Evolutionary conservation across 2,797 vertebrate species (phyloP), one percentile per base, ranked within the genome.

Genomic region (Antennarius maculatus): DNA sequence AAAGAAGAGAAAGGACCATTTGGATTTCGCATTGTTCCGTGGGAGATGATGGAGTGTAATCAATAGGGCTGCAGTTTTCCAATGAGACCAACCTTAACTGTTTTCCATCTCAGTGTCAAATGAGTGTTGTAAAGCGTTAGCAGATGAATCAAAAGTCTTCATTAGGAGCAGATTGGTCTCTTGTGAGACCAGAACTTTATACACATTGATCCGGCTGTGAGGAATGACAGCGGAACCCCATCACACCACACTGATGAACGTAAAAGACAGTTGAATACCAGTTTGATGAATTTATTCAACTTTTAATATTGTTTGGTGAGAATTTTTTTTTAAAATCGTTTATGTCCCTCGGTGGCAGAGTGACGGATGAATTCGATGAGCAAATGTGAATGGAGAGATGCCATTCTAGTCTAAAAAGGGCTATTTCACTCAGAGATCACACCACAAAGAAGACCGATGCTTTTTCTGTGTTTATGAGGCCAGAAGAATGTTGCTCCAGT

Each of bases 91-190:
- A 53, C 0, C n/a, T 54, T 81, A 71, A 78, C 61, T 61, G 76
- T 74, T 71, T 82, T 86, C 64, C 61, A 69, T 87, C 79, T 76
- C 60, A 4, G 61, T 37, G 70, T 54, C 51, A 13, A 34, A 49
- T 17, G 54, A 52, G 45, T 31, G 52, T 66, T 66, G 71, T 66
- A 83, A 81, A 72, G 73, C 5, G 1, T 50, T 10, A 54, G 75
- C 83, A 81, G 85, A 89, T 86, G 72, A 84, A 89, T 85, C 82
- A 85, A 81, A 88, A 81, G 72, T 84, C 80, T 86, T 85, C 81
- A 86, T 90, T 80, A 87, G 54, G 29, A 58, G 66, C 39, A 59
- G 57, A 81, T 66, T 79, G 88, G 78, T 71, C 84, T 68, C 77
- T 42, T 17, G 80, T 61, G 80, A 76, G 60, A 31, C 7, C 0